Conservation (phyloP, 2,113 vertebrate genomes). For the Lucifuga dentata region DNA sequence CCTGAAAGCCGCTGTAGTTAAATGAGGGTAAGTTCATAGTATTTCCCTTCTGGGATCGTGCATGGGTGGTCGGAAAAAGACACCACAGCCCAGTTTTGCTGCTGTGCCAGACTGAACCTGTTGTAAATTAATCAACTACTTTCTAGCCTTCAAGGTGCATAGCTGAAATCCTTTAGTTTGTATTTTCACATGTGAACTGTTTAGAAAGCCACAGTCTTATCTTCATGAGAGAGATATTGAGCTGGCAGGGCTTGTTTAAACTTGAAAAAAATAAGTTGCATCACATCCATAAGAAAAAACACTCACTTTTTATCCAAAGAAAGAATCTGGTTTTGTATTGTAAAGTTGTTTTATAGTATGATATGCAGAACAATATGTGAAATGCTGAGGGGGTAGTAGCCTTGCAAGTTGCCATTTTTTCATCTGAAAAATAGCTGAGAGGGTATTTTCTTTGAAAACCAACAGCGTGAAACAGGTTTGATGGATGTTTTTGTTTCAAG, state of each 20-base stretch:
- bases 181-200: slow-evolving; percentile 7
- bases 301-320: neutral
- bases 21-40: slow-evolving; percentile 14
- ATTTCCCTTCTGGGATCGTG: slow-evolving; percentile 15
- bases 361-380: slow-evolving; percentile 27
- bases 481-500: slow-evolving; percentile 61
- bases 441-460: slow-evolving; percentile 50
- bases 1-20: neutral
- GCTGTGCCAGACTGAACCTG: slow-evolving; percentile 16
- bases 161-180: too few relatives aligned
- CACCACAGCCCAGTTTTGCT: slow-evolving; percentile 6
- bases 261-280: slow-evolving; percentile 1
- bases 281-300: slow-evolving; percentile 4
- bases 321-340: slow-evolving; percentile 8
- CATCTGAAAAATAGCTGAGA: slow-evolving; percentile 25
- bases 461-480: slow-evolving; percentile 45
- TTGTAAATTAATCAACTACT: slow-evolving; percentile 52
- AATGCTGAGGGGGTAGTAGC: slow-evolving; percentile 21
- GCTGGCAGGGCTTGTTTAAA: slow-evolving; percentile 9
- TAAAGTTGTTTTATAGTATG: slow-evolving; percentile 21
- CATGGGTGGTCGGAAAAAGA: slow-evolving; percentile 17
- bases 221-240: neutral
- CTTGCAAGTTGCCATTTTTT: slow-evolving; percentile 48
- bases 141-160: slow-evolving; percentile 2
- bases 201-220: slow-evolving; percentile 17